These are phyloP conservation scores for Pipistrellus pipistrellus DNA, from an alignment of 2,797 vertebrate species.

Conservation along the genomic window DNA sequence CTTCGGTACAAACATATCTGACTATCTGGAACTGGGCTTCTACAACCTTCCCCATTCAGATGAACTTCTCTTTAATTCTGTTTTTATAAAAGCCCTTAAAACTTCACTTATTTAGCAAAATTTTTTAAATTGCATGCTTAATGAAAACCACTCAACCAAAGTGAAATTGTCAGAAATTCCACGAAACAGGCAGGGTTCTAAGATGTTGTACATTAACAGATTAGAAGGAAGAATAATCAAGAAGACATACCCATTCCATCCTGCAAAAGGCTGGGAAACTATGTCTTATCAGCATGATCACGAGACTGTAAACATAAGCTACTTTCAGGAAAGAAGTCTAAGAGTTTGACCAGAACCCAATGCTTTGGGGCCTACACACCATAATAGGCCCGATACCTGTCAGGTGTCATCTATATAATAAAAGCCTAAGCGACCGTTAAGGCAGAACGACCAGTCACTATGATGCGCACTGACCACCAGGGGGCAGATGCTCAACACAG, in stretches of 20 bases:
- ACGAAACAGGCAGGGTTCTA: neutral
- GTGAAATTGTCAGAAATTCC: neutral
- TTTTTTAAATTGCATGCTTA: neutral
- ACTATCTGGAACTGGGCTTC: slow-evolving; percentile 5
- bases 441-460: too few relatives aligned
- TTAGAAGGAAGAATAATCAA: neutral
- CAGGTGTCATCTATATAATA: neutral
- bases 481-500: too few relatives aligned
- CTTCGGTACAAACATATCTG: neutral
- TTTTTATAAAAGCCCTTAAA: slow-evolving; percentile 35
- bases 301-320: neutral
- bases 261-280: slow-evolving; percentile 7
- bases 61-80: neutral
- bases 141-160: neutral
- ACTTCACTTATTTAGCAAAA: neutral
- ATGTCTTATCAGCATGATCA: neutral
- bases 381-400: neutral
- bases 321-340: slow-evolving; percentile 1
- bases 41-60: neutral
- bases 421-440: too few relatives aligned
- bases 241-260: neutral
- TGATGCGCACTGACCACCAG: too few relatives aligned
- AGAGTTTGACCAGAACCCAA: neutral
- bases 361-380: neutral
- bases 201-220: neutral